Evolutionary conservation across 2,797 vertebrate species (phyloP).

Genomic region (Helicolenus hilgendorfi): DNA sequence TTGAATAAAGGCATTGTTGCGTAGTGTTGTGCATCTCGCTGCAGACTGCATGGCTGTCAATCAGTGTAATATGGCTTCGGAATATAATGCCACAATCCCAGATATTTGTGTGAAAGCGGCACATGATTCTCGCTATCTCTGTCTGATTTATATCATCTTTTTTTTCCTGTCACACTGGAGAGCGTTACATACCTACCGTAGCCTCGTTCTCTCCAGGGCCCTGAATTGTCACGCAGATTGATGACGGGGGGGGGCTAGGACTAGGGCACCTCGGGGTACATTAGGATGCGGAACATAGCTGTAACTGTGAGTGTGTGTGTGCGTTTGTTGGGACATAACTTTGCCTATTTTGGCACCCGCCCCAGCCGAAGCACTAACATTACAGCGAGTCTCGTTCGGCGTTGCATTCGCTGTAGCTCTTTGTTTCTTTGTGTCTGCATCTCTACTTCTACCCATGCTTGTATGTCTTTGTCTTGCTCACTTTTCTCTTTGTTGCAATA

Average conservation of each 20-base stretch:
- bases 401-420: slow-evolving; percentile 49
- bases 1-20: slow-evolving; percentile 66
- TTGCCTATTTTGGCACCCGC: slow-evolving; percentile 48
- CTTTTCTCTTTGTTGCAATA: slow-evolving; percentile 74
- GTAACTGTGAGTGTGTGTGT: slow-evolving; percentile 33
- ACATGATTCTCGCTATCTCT: slow-evolving; percentile 37
- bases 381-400: slow-evolving; percentile 25
- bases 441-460: slow-evolving; percentile 46
- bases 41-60: slow-evolving; percentile 57
- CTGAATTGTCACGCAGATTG: slow-evolving; percentile 82
- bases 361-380: slow-evolving; percentile 45
- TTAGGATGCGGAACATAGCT: slow-evolving; percentile 75
- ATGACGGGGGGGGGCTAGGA: slow-evolving; percentile 66
- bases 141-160: slow-evolving; percentile 51
- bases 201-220: slow-evolving; percentile 73
- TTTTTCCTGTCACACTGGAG: slow-evolving; percentile 24
- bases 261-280: slow-evolving; percentile 74
- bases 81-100: slow-evolving; percentile 45
- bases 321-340: slow-evolving; percentile 30
- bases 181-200: slow-evolving; percentile 54
- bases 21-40: slow-evolving; percentile 44
- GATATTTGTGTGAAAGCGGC: slow-evolving; percentile 48
- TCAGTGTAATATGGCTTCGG: slow-evolving; percentile 39
- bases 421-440: slow-evolving; percentile 85
- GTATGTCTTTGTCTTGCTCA: slow-evolving; percentile 75